These are phyloP conservation scores for Drosophila kanapiae DNA, from an alignment of 1,140 invertebrate species.

Conservation along the genomic window DNA sequence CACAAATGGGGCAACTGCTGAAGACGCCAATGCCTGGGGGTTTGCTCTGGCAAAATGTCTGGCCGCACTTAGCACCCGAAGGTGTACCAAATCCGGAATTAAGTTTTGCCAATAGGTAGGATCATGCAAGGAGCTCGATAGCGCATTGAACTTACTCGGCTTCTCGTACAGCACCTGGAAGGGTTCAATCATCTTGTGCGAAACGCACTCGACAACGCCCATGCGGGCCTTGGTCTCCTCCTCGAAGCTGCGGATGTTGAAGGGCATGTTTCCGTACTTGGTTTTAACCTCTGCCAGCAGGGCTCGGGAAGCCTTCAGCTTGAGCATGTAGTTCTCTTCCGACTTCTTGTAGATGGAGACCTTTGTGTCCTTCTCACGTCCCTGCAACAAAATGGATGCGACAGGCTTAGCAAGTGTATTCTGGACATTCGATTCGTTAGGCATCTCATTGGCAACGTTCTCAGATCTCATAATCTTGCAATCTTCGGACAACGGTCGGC, in stretches of 20 bases:
- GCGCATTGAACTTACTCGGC: constrained; percentile 83
- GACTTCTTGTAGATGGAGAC: constrained; percentile 99
- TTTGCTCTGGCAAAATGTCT: constrained; percentile 85
- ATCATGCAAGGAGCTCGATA: too few species aligned
- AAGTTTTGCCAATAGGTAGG: constrained; percentile 54
- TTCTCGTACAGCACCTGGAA: constrained; percentile 94
- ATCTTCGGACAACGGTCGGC: constrained; percentile 60
- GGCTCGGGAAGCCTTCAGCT: constrained; percentile 97
- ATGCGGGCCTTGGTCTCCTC: constrained; percentile 99
- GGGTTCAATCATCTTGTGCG: constrained; percentile 98
- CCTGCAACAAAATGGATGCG: constrained; percentile 85
- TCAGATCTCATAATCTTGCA: constrained; percentile 85
- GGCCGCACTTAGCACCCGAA: constrained; percentile 69
- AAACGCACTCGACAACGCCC: constrained; percentile 99
- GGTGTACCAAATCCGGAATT: constrained; percentile 78
- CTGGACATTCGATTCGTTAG: not conserved
- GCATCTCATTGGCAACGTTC: constrained; percentile 35
- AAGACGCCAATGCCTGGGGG: constrained; percentile 65
- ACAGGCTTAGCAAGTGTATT: constrained; percentile 26
- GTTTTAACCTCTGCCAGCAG: constrained; percentile 97
- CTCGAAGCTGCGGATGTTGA: constrained; percentile 95
- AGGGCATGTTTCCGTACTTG: constrained; percentile 97
- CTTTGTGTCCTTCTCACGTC: constrained; percentile 96
- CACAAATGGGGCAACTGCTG: constrained; percentile 58
- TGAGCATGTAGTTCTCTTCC: constrained; percentile 98